These are phyloP conservation scores for Crambe crambe DNA, from an alignment of 37 sponge, comb jelly and placozoan species.

Conservation along the genomic window DNA sequence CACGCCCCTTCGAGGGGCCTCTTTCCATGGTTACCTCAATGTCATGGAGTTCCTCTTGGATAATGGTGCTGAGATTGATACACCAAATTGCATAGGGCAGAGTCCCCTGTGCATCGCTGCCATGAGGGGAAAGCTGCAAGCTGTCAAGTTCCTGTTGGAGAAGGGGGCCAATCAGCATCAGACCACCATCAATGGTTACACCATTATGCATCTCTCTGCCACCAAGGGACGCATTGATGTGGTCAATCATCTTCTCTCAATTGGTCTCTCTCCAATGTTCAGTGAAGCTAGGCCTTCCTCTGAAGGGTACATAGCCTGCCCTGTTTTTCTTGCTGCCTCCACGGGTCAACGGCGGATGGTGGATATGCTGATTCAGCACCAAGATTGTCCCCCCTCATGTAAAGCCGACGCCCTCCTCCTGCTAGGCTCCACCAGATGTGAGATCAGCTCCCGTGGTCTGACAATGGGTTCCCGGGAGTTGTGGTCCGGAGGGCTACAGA, in stretches of 20 bases:
- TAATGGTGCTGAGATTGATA: constrained; percentile 82
- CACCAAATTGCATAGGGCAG: constrained; percentile 88
- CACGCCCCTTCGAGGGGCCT: constrained; percentile 84
- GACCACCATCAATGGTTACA: constrained; percentile 80
- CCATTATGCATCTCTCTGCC: constrained; percentile 83
- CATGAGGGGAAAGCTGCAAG: constrained; percentile 69
- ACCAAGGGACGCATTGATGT: constrained; percentile 81
- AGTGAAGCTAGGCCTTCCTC: constrained; percentile 29
- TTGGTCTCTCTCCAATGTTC: constrained; percentile 60
- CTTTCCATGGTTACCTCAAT: constrained; percentile 80
- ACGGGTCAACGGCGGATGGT: constrained; percentile 69
- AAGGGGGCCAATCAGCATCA: constrained; percentile 73
- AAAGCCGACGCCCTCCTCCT: constrained; percentile 67
- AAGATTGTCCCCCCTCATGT: constrained; percentile 59
- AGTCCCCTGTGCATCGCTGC: constrained; percentile 86
- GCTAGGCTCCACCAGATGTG: constrained; percentile 74
- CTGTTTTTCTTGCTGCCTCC: constrained; percentile 82
- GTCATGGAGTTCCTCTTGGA: constrained; percentile 67
- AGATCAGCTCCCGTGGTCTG: constrained; percentile 45
- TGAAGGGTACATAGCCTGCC: constrained; percentile 71
- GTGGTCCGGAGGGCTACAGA: constrained; percentile 32
- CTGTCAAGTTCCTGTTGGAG: constrained; percentile 64
- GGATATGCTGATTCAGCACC: constrained; percentile 30
- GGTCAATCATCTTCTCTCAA: constrained; percentile 57
- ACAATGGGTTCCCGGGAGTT: constrained; percentile 52